These are phyloP conservation scores for Mycetomoellerius zeteki DNA, from an alignment of 1,140 invertebrate genomes.

Conservation along the genomic window DNA sequence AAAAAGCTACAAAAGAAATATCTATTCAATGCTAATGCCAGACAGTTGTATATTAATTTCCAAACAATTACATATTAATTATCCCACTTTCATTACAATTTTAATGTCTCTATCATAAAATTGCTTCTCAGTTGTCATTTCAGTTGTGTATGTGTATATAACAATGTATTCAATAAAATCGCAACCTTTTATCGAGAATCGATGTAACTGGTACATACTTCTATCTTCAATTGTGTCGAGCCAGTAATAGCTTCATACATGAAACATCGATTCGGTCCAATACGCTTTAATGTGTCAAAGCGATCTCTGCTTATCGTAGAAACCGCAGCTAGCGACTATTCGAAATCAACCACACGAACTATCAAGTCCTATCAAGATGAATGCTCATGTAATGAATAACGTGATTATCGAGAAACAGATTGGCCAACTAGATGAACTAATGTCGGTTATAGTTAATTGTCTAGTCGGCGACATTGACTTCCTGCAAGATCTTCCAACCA, in stretches of 20 bases:
- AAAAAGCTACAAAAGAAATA: not conserved
- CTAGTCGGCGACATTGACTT: slow-evolving; percentile 1
- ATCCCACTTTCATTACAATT: not conserved
- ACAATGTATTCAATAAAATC: slow-evolving; percentile 30
- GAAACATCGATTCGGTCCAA: slow-evolving; percentile 58
- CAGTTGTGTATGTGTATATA: too few relatives aligned
- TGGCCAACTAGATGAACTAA: slow-evolving; percentile 20
- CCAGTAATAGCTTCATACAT: slow-evolving; percentile 46
- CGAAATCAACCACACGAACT: slow-evolving; percentile 32
- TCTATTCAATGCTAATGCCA: not conserved
- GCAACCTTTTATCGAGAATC: not conserved
- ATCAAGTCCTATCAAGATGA: slow-evolving; percentile 32
- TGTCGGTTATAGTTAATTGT: slow-evolving; percentile 27
- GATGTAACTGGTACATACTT: not conserved
- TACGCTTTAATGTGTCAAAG: slow-evolving; percentile 58
- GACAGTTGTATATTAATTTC: not conserved
- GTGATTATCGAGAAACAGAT: slow-evolving; percentile 46
- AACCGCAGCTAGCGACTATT: slow-evolving; percentile 16
- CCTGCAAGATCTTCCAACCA: slow-evolving; percentile 1
- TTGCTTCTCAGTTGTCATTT: not conserved
- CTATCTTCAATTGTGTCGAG: not conserved
- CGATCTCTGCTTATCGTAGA: slow-evolving; percentile 37
- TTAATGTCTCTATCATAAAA: not conserved
- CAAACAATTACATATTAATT: not conserved
- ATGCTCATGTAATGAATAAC: slow-evolving; percentile 43